Evolutionary conservation across 2,888 invertebrate species (phyloP).

Genomic region (Caenorhabditis sp.): DNA sequence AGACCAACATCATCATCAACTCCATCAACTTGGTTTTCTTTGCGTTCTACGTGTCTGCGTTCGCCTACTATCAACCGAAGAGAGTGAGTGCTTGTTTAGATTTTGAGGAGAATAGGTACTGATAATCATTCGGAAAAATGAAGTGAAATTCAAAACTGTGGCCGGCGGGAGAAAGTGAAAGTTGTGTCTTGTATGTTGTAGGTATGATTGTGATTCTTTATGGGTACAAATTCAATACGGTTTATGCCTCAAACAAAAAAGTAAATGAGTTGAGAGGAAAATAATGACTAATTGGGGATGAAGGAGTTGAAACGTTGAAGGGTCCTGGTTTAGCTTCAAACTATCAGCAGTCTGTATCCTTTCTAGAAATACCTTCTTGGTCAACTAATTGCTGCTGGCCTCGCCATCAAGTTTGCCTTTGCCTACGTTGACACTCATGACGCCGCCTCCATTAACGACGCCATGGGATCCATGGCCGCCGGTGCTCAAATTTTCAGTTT

Average conservation of each 20-base stretch:
- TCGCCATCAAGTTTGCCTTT: conserved; percentile 71
- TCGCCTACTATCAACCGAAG: conserved; percentile 81
- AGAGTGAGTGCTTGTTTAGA: conserved; percentile 68
- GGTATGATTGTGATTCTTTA: neutral
- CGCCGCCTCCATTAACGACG: conserved; percentile 65
- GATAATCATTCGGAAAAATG: conserved; percentile 10
- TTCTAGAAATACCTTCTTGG: conserved; percentile 77
- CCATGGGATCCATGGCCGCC: conserved; percentile 81
- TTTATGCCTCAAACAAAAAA: neutral
- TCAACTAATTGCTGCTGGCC: conserved; percentile 71
- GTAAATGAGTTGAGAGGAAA: neutral
- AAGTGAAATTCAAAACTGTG: conserved; percentile 14
- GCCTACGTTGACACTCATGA: conserved; percentile 75
- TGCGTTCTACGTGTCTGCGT: conserved; percentile 76
- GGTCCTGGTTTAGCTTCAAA: no score
- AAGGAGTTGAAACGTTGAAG: no score
- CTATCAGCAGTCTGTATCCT: no score
- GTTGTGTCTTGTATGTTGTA: conserved; percentile 28
- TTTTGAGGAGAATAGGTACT: neutral
- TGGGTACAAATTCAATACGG: neutral
- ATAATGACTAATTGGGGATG: neutral
- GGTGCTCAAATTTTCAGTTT: conserved; percentile 79
- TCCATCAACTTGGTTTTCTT: conserved; percentile 77
- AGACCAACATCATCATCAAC: conserved; percentile 80
- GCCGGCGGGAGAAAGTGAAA: neutral